A percentile compares a stretch with the other conserved stretches of the same genome.
phyloP scores from a whole-genome alignment of 23 tunicate genomes.

The Styela clava region DNA sequence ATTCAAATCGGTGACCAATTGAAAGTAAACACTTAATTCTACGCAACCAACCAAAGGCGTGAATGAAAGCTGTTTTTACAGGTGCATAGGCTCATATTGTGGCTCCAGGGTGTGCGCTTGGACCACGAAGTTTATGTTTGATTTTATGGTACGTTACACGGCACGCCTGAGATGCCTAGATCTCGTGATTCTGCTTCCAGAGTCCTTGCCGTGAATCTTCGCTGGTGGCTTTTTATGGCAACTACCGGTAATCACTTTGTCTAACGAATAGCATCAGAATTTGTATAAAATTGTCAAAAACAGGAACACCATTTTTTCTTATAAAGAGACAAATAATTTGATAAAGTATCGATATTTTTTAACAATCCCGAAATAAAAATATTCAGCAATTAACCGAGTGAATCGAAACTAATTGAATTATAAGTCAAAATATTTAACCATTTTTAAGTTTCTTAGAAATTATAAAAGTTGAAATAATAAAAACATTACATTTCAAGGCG shows the following conservation, averaged over 20 bases:
- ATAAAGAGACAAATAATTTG: too few relatives aligned
- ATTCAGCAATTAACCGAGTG: too few relatives aligned
- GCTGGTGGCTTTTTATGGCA: background rate
- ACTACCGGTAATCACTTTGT: background rate
- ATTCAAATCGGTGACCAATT: conserved; percentile 12
- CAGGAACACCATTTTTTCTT: too few relatives aligned
- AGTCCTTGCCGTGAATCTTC: background rate
- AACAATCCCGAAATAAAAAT: too few relatives aligned
- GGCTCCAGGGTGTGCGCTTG: conserved; percentile 28
- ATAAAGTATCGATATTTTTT: too few relatives aligned
- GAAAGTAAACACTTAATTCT: conserved; percentile 19
- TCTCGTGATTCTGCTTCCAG: background rate
- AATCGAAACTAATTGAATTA: too few relatives aligned
- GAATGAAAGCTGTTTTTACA: conserved; percentile 18
- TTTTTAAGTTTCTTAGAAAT: too few relatives aligned
- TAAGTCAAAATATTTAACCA: too few relatives aligned
- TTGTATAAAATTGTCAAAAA: too few relatives aligned
- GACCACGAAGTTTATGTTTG: conserved; percentile 7
- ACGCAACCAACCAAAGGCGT: conserved; percentile 10
- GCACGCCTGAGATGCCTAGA: background rate
- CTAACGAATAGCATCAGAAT: background rate
- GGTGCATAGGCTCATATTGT: conserved; percentile 24
- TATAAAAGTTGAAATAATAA: too few relatives aligned
- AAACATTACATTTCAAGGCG: too few relatives aligned
- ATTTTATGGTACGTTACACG: conserved; percentile 29